Conservation (phyloP, 2,888 invertebrate genomes). For the Stenichneumon culpator region DNA sequence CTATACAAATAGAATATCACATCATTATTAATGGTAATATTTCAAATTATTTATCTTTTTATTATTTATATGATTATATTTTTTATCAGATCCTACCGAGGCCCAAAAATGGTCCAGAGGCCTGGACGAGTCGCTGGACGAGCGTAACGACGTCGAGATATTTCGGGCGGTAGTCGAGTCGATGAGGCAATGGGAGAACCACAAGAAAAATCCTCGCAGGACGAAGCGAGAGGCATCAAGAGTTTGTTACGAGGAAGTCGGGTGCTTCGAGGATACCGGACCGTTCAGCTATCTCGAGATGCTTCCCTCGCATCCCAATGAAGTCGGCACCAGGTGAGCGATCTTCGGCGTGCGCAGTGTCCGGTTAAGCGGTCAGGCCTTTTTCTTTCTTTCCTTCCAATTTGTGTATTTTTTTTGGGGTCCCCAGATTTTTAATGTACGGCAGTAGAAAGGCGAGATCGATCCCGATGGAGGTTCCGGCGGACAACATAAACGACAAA, state of each 20-base stretch:
- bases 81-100: slow-evolving; percentile 74
- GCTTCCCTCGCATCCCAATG: slow-evolving; percentile 94
- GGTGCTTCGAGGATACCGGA: slow-evolving; percentile 96
- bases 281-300: slow-evolving; percentile 96
- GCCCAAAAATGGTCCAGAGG: slow-evolving; percentile 86
- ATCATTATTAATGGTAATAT: too few species aligned
- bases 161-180: slow-evolving; percentile 91
- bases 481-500: slow-evolving; percentile 82
- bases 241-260: slow-evolving; percentile 95
- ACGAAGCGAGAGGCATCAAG: slow-evolving; percentile 92
- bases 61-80: neutral
- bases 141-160: slow-evolving; percentile 90
- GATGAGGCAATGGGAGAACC: slow-evolving; percentile 90
- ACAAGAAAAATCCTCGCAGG: slow-evolving; percentile 86
- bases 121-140: slow-evolving; percentile 90
- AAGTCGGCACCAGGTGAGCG: slow-evolving; percentile 93
- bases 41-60: too few species aligned
- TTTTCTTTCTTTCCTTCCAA: slow-evolving; percentile 11
- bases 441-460: slow-evolving; percentile 83
- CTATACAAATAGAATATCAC: too few species aligned
- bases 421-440: slow-evolving; percentile 82
- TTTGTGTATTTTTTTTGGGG: neutral
- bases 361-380: neutral
- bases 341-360: neutral
- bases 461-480: slow-evolving; percentile 83